phyloP scores from a whole-genome alignment of 30 jellyfish, hydroid and myxozoan genomes.

The Aurelia aurita region DNA sequence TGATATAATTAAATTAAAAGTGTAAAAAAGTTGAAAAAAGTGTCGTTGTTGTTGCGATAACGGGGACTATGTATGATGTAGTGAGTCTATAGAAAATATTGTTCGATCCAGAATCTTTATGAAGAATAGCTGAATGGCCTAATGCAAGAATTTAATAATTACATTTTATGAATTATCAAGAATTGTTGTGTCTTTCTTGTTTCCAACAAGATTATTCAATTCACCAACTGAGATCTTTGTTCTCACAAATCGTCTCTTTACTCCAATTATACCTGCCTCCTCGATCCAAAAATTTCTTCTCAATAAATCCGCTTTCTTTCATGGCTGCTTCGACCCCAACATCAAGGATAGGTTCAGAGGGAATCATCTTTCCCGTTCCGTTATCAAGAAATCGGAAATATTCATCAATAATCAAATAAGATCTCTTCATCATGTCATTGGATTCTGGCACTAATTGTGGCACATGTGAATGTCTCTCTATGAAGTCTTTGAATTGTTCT shows the following conservation, averaged over 20 bases:
- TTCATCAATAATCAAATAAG: constrained; percentile 70
- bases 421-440: constrained; percentile 69
- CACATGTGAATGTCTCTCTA: constrained; percentile 66
- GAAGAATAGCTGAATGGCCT: too few species aligned
- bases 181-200: too few species aligned
- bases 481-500: constrained; percentile 58
- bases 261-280: constrained; percentile 81
- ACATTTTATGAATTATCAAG: too few species aligned
- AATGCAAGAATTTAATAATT: too few species aligned
- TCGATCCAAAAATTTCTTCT: constrained; percentile 46
- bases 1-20: too few species aligned
- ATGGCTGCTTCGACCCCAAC: constrained; percentile 87
- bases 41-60: too few species aligned
- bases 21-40: too few species aligned
- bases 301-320: constrained; percentile 60
- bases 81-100: too few species aligned
- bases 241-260: constrained; percentile 45
- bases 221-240: constrained; percentile 50
- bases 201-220: not conserved
- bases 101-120: too few species aligned
- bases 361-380: constrained; percentile 38
- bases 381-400: constrained; percentile 80
- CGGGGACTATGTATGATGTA: too few species aligned
- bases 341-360: constrained; percentile 73
- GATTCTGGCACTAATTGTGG: constrained; percentile 75